phyloP scores from a whole-genome alignment of 2,113 vertebrate species.

The Toxotes jaculatrix region DNA sequence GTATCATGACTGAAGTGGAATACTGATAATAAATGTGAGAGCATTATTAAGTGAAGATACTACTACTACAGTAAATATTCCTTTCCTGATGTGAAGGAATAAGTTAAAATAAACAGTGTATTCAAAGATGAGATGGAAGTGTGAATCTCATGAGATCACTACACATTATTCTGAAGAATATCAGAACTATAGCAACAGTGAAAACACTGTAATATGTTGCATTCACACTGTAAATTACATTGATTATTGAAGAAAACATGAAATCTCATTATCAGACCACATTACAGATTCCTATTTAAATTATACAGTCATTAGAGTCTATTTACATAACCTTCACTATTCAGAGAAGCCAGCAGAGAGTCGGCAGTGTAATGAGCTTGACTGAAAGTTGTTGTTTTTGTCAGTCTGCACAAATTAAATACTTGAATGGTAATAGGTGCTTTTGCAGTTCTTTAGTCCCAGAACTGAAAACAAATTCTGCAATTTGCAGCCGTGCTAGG shows the following conservation, averaged over 20 bases:
- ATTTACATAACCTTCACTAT: slow-evolving; percentile 57
- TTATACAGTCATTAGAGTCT: slow-evolving; percentile 26
- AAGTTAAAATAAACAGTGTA: neutral
- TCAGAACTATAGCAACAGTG: neutral
- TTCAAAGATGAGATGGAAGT: neutral
- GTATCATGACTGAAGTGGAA: too few species aligned
- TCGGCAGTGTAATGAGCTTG: slow-evolving; percentile 56
- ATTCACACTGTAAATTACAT: slow-evolving; percentile 23
- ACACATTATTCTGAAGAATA: neutral
- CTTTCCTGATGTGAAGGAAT: neutral
- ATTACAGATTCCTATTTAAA: slow-evolving; percentile 54
- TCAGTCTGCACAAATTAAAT: slow-evolving; percentile 71
- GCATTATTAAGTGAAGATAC: too few species aligned
- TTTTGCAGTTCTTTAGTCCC: slow-evolving; percentile 65
- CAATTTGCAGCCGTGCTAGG: slow-evolving; percentile 55
- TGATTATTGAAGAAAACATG: slow-evolving; percentile 26
- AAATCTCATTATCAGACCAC: slow-evolving; percentile 45
- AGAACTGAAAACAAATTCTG: slow-evolving; percentile 67
- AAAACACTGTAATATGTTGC: neutral
- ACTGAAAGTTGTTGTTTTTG: slow-evolving; percentile 74
- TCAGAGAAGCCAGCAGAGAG: slow-evolving; percentile 50
- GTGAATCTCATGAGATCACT: neutral
- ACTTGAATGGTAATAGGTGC: slow-evolving; percentile 66
- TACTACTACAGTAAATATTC: neutral
- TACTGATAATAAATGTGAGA: too few species aligned